Evolutionary conservation across 2,113 vertebrate species (phyloP).

Genomic region (Tapirus terrestris): DNA sequence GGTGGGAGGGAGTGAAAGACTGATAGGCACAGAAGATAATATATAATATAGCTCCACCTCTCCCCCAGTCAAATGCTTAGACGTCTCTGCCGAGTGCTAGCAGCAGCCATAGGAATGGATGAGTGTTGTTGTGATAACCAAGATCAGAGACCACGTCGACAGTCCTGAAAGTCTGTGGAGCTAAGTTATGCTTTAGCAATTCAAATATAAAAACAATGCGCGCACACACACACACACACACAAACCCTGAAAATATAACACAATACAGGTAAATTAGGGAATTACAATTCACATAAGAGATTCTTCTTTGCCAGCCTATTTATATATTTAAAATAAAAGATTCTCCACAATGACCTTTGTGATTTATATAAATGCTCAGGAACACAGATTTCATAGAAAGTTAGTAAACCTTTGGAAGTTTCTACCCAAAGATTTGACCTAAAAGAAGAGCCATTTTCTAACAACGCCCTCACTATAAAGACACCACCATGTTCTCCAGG

Average conservation of each 20-base stretch:
- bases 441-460: not conserved
- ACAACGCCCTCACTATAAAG: not conserved
- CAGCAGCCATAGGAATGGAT: not conserved
- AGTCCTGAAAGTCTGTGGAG: not conserved
- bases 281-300: not conserved
- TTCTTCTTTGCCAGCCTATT: not conserved
- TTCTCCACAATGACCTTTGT: not conserved
- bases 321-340: not conserved
- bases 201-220: not conserved
- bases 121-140: accelerated
- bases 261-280: not conserved
- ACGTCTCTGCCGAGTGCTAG: accelerated
- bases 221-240: not conserved
- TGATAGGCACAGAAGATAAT: not conserved
- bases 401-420: not conserved
- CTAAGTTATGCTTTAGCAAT: not conserved
- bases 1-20: not conserved
- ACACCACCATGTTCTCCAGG: not conserved
- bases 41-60: not conserved
- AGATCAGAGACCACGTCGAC: not conserved
- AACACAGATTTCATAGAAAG: not conserved
- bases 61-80: too few relatives aligned
- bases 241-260: not conserved
- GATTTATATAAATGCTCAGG: not conserved
- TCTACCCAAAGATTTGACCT: not conserved